Evolutionary conservation across 2,888 invertebrate genomes (phyloP), one percentile per base, ranked within the genome.

Genomic region (Euzetes globulus): DNA sequence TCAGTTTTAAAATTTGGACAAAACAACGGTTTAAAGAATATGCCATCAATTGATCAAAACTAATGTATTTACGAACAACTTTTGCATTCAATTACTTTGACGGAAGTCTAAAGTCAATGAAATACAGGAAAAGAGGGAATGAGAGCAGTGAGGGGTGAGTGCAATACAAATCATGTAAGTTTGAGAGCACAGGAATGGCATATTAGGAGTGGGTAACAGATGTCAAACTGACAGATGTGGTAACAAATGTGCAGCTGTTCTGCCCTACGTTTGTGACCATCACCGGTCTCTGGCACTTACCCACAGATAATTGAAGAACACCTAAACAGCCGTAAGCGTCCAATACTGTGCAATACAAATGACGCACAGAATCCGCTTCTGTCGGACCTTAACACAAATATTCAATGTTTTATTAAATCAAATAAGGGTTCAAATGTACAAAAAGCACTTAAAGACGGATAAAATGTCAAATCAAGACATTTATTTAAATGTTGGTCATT

Each of bases 321-420:
- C 99, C 99, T 74, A 99, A 85, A 81, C 96, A 94, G 33, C 96
- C 97, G 83, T 98, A 97, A 0, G 94, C 95, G 85, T 99, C 98
- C 72, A 91, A 85, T 60, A 95, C 87, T 85, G 96, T 95, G 17
- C 88, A 89, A 82, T 97, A 98, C 80, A 91, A 90, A 80, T 91
- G 90, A 80, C 91, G 90, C 75, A 97, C 88, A 17, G 90, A 89
- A 80, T 96, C 94, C 5, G 91, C 91, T 85, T 97, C 96, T 83
- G 90, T 90, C 52, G 88, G 84, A 77, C 90, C 92, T 87, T 80
- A 25, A 82, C 74, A 72, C 71, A 72, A 63, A 65, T 47, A 9
- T 13, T 29, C 63, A 78, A 47, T n/a, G 37, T n/a, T 72, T 71
- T 9, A 74, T 22, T 72, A 41, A 41, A 9, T 41, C 13, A 9